phyloP scores from a whole-genome alignment of 2,113 vertebrate genomes.

The Rissa tridactyla region DNA sequence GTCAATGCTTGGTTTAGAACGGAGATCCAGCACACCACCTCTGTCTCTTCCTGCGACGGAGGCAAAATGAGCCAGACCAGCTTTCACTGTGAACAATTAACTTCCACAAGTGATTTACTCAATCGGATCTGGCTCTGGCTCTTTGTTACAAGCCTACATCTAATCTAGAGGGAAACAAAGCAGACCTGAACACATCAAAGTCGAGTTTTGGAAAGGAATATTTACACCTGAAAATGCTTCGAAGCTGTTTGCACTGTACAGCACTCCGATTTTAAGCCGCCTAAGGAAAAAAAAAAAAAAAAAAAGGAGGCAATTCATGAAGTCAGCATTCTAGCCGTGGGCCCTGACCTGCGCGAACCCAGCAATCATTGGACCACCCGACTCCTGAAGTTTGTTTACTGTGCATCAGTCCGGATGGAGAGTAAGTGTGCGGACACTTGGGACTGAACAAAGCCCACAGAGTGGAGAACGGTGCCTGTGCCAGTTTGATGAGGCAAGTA shows the following conservation, averaged over 20 bases:
- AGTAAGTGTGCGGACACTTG: not conserved
- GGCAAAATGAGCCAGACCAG: constrained; percentile 52
- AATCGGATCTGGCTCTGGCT: constrained; percentile 35
- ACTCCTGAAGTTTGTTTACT: constrained; percentile 48
- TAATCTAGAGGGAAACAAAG: constrained; percentile 37
- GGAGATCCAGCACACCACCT: constrained; percentile 46
- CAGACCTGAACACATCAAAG: constrained; percentile 29
- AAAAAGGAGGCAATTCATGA: not conserved
- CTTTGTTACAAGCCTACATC: constrained; percentile 6
- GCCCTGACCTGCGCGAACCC: constrained; percentile 34
- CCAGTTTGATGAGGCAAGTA: constrained; percentile 35
- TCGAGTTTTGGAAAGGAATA: not conserved
- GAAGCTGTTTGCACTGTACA: not conserved
- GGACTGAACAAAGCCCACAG: constrained; percentile 18
- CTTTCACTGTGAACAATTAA: constrained; percentile 67
- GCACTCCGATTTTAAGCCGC: not conserved
- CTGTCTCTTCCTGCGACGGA: constrained; percentile 38
- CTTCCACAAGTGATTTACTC: constrained; percentile 61
- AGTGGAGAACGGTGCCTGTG: not conserved
- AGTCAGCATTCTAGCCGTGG: constrained; percentile 6
- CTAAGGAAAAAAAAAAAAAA: not conserved
- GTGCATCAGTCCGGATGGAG: constrained; percentile 26
- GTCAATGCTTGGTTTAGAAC: constrained; percentile 1
- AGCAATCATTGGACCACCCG: not conserved
- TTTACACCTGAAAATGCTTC: constrained; percentile 50